phyloP scores from a whole-genome alignment of 1,140 invertebrate genomes.

The Bombus soroeensis region DNA sequence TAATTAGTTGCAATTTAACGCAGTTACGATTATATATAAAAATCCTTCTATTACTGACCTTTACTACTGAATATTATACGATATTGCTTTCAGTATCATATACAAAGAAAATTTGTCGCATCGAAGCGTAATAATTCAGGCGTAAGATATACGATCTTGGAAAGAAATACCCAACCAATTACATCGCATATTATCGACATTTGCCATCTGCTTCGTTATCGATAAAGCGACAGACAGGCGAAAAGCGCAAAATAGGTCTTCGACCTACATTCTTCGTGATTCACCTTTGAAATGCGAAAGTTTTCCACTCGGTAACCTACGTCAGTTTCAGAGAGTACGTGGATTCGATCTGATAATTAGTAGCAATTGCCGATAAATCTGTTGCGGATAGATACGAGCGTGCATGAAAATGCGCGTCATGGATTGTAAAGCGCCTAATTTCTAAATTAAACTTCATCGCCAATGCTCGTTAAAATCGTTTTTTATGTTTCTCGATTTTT shows the following conservation, averaged over 20 bases:
- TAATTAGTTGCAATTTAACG: too few species aligned
- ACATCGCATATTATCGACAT: not conserved
- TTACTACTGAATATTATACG: too few species aligned
- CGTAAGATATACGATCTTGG: not conserved
- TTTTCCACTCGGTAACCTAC: not conserved
- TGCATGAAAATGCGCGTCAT: not conserved
- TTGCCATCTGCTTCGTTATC: slow-evolving; percentile 5
- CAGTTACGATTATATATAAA: too few species aligned
- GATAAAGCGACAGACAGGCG: not conserved
- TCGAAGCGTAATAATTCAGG: not conserved
- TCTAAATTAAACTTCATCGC: not conserved
- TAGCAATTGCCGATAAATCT: not conserved
- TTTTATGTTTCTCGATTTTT: too few species aligned
- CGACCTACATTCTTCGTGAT: not conserved
- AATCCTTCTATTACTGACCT: too few species aligned
- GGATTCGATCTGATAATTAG: slow-evolving; percentile 18
- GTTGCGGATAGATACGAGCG: too few species aligned
- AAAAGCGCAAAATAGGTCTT: not conserved
- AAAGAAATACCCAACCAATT: not conserved
- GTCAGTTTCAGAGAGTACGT: not conserved
- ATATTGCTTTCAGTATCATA: not conserved
- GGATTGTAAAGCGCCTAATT: not conserved
- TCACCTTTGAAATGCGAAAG: slow-evolving; percentile 6
- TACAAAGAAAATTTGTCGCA: not conserved
- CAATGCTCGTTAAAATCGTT: too few species aligned